Conservation (phyloP, 1,140 invertebrate genomes). For the Homarus americanus region DNA sequence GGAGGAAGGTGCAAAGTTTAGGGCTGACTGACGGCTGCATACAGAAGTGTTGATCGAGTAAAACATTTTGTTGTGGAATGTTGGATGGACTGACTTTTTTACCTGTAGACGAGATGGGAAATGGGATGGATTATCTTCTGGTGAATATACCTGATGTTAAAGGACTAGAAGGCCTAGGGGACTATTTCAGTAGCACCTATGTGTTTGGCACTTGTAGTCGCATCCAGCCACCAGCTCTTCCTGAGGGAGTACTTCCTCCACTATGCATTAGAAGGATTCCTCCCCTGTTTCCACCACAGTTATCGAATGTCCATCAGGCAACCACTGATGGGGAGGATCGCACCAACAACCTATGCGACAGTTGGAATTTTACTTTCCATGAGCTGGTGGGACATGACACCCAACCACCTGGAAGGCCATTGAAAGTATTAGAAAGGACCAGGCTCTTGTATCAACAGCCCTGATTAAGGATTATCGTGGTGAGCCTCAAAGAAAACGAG, state of each 20-base stretch:
- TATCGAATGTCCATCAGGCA: conserved; percentile 40
- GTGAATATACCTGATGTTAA: conserved; percentile 33
- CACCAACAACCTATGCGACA: conserved; percentile 22
- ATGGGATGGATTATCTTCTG: not conserved
- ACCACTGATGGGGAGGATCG: not conserved
- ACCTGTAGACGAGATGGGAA: no score
- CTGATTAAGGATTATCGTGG: conserved; percentile 15
- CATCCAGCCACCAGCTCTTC: conserved; percentile 20
- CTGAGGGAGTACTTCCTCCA: not conserved
- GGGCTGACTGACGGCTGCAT: no score
- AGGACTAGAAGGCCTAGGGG: not conserved
- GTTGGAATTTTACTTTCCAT: conserved; percentile 45
- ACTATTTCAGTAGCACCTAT: not conserved
- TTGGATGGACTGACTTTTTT: conserved; percentile 18
- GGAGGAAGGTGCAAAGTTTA: conserved; percentile 14
- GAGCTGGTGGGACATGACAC: conserved; percentile 21
- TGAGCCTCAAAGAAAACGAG: conserved; percentile 24
- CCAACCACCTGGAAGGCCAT: conserved; percentile 29
- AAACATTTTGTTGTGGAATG: conserved; percentile 27
- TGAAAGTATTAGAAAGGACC: conserved; percentile 44
- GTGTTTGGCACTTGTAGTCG: not conserved
- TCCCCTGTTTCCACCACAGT: conserved; percentile 10
- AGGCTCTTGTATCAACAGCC: conserved; percentile 32
- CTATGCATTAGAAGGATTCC: not conserved
- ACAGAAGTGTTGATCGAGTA: not conserved